Evolutionary conservation across 2,888 invertebrate genomes (phyloP).

Genomic region (Ennomos fuscantarius): DNA sequence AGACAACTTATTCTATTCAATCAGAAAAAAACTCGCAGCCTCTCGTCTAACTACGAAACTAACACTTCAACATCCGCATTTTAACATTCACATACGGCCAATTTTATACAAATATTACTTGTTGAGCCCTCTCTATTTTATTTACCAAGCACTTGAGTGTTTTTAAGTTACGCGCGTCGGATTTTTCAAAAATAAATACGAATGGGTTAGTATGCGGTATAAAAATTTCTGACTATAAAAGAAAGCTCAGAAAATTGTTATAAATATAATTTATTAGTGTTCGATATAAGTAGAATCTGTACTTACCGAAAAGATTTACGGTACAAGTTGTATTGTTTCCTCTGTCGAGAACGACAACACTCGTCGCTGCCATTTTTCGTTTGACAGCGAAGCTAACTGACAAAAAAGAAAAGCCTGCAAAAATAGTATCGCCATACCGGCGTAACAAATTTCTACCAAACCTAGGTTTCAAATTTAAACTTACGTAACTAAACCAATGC

Average conservation of each 20-base stretch:
- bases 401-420: conserved; percentile 48
- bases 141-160: conserved; percentile 42
- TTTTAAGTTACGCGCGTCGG: conserved; percentile 78
- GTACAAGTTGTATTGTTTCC: conserved; percentile 98
- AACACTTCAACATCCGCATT: conserved; percentile 37
- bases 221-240: conserved; percentile 23
- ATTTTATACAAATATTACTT: conserved; percentile 19
- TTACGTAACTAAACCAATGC: too few species aligned
- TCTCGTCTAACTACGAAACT: conserved; percentile 54
- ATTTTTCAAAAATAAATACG: conserved; percentile 61
- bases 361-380: conserved; percentile 92
- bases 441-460: conserved; percentile 12
- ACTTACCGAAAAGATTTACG: conserved; percentile 97
- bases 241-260: conserved; percentile 7
- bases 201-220: conserved; percentile 67
- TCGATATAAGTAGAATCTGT: conserved; percentile 16
- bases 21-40: conserved; percentile 75
- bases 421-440: conserved; percentile 11
- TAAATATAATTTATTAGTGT: not conserved
- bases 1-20: conserved; percentile 77
- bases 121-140: conserved; percentile 15
- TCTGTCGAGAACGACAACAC: conserved; percentile 97
- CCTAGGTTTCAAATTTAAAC: too few species aligned
- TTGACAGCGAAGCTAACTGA: conserved; percentile 81
- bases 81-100: conserved; percentile 19